These are phyloP conservation scores for Equus quagga DNA, from an alignment of 2,113 vertebrate species.

Conservation along the genomic window DNA sequence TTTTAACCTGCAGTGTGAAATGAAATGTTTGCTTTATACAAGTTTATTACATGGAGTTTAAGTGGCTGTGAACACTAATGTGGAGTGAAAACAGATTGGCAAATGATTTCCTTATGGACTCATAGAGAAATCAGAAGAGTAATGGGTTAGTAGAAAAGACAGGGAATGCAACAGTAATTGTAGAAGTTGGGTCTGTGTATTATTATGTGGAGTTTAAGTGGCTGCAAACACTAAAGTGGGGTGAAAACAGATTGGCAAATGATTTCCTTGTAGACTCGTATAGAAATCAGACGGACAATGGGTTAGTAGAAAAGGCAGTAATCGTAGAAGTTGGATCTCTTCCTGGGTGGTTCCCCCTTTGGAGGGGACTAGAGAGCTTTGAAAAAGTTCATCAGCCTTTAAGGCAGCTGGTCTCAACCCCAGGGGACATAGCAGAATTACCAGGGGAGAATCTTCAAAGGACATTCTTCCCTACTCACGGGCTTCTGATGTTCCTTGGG, in stretches of 20 bases:
- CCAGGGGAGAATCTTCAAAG: neutral
- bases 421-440: neutral
- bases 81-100: neutral
- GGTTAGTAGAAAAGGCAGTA: neutral
- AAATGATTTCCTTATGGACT: neutral
- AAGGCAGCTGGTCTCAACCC: neutral
- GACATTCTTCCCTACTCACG: neutral
- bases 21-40: neutral
- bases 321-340: neutral
- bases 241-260: neutral
- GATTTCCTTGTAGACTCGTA: neutral
- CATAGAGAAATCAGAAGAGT: neutral
- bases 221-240: neutral
- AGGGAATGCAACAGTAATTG: neutral
- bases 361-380: neutral
- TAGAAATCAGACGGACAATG: neutral
- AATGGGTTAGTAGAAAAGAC: neutral
- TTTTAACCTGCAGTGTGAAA: neutral
- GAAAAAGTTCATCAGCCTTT: neutral
- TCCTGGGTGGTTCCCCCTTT: neutral
- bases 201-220: neutral
- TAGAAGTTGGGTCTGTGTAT: neutral
- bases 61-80: neutral
- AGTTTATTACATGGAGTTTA: neutral
- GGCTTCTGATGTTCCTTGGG: neutral